A percentile compares a stretch with the other conserved stretches of the same genome.
phyloP scores from a whole-genome alignment of 2,888 invertebrate genomes.

The Ecdyonurus torrentis region DNA sequence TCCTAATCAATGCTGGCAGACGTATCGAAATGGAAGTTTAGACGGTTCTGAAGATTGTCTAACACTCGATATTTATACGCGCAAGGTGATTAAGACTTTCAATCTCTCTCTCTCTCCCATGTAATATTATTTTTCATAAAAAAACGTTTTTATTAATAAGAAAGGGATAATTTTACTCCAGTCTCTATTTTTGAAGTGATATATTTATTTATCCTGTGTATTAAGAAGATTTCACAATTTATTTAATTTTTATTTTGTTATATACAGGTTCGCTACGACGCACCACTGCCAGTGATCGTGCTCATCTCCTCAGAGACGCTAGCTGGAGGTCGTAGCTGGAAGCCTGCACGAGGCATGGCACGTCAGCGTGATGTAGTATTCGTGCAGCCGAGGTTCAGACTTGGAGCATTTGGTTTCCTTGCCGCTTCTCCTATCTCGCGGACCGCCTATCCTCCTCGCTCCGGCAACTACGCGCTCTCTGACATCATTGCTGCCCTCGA shows the following conservation, averaged over 20 bases:
- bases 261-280: slow-evolving; percentile 39
- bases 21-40: slow-evolving; percentile 43
- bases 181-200: neutral
- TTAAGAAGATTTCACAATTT: neutral
- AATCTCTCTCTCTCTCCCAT: no score
- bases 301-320: slow-evolving; percentile 63
- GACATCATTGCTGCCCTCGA: slow-evolving; percentile 59
- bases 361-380: slow-evolving; percentile 65
- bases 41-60: slow-evolving; percentile 68
- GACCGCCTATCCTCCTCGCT: slow-evolving; percentile 50
- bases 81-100: no score
- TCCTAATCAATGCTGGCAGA: slow-evolving; percentile 40
- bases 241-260: no score
- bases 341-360: slow-evolving; percentile 48
- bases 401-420: slow-evolving; percentile 40
- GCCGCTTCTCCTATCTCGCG: slow-evolving; percentile 38
- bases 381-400: slow-evolving; percentile 72
- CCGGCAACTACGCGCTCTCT: slow-evolving; percentile 73
- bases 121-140: no score
- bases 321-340: slow-evolving; percentile 39
- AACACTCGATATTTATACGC: slow-evolving; percentile 66
- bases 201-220: neutral
- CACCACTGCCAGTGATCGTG: slow-evolving; percentile 66
- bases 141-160: no score
- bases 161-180: neutral